A percentile compares a stretch with the other conserved stretches of the same genome.
Evolutionary conservation across 1,140 invertebrate genomes (phyloP).

Genomic region (Neomicropteryx cornuta): DNA sequence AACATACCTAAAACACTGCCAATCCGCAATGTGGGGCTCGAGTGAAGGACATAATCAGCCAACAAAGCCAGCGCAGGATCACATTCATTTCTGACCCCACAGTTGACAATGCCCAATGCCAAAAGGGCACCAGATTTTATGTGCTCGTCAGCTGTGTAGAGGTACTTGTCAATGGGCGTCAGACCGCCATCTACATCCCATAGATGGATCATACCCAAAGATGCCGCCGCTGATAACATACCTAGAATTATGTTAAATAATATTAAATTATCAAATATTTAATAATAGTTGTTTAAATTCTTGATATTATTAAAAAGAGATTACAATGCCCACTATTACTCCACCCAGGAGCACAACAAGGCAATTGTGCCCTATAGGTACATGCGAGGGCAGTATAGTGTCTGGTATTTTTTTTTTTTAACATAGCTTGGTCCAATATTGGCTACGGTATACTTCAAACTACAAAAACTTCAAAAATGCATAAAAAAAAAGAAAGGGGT

Average conservation of each 20-base stretch:
- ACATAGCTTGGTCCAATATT: too few species aligned
- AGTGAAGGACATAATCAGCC: slow-evolving; percentile 91
- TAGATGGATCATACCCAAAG: slow-evolving; percentile 80
- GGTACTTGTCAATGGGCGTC: slow-evolving; percentile 96
- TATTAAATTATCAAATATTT: too few species aligned
- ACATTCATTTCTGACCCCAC: slow-evolving; percentile 96
- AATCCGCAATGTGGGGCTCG: slow-evolving; percentile 81
- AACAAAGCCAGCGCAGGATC: slow-evolving; percentile 95
- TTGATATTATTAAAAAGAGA: too few species aligned
- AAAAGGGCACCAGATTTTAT: slow-evolving; percentile 93
- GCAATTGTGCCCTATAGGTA: too few species aligned
- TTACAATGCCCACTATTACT: too few species aligned
- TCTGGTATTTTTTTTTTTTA: too few species aligned
- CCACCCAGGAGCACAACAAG: too few species aligned
- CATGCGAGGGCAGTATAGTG: too few species aligned
- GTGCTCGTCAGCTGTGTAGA: slow-evolving; percentile 93
- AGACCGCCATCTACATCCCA: slow-evolving; percentile 99
- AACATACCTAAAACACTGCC: slow-evolving; percentile 81
- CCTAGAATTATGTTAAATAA: slow-evolving; percentile 30
- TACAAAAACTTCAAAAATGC: too few species aligned
- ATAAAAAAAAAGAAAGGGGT: too few species aligned
- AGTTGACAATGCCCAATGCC: slow-evolving; percentile 97
- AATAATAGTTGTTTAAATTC: too few species aligned
- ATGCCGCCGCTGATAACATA: slow-evolving; percentile 96
- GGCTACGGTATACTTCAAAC: too few species aligned